Base-by-base conservation (phyloP, 2,113 vertebrate species). In the Cololabis saira region DNA sequence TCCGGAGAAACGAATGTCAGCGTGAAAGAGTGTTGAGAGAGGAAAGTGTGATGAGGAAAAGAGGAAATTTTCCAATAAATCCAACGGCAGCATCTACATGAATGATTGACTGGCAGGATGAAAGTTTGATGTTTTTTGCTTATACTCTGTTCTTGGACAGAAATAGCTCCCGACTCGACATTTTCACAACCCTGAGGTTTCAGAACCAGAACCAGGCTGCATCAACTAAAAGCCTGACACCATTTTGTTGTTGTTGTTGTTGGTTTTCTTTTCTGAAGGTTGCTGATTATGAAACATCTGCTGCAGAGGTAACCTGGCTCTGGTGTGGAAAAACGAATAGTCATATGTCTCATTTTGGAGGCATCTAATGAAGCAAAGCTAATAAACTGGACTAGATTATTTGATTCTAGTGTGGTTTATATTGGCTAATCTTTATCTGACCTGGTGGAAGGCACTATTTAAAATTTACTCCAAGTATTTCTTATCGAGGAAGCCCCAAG, bases 1-100 rank as follows among this genome's bases (percentile, higher is more conserved):
- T 52, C 61, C 12, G 0, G 54, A 71, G 83, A 67, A 48, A 73
- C 48, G 52, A 51, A 87, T 54, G 57, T 61, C 53, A 37, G 33
- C 5, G 6, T 37, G 33, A 37, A 37, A 57, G 51, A 6, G 30
- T 41, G 22, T 30, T 15, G 45, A 40, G 22, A 52, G 14, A 44
- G 37, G n/a, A 2, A 0, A 17, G 8, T 67, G n/a, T 24, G 40
- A 62, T 3, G 1, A 19, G 27, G 17, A 27, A 10, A 50, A 19
- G 56, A 30, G 1, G 18, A 21, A 11, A 44, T 16, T 12, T 48
- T 58, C 18, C 27, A 12, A 56, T 7, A 0, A 56, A 45, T 50
- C 70, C 16, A 16, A 17, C 42, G 40, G 51, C 15, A 33, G 56
- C 53, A 44, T 45, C 12, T 17, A 30, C n/a, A 9, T 1, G 22